Base-by-base conservation (phyloP, 2,113 vertebrate genomes). In the Chinchilla lanigera region DNA sequence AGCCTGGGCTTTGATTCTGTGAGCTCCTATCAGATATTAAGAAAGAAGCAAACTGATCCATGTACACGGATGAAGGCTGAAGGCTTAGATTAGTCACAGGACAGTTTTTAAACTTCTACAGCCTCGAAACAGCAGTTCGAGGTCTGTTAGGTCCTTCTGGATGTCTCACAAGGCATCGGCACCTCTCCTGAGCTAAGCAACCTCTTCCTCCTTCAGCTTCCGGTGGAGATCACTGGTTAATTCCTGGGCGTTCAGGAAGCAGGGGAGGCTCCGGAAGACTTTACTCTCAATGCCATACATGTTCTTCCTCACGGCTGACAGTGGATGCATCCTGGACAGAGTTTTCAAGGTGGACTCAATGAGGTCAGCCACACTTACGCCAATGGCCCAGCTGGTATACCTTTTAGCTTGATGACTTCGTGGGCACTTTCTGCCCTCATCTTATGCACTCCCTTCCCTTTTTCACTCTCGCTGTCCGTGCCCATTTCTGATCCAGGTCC, bases 311-410 rank as follows among this genome's bases (percentile, higher is more conserved):
- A 99, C 99, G 8, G 99, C 99, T 95, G 99, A 99, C 35, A 99
- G 99, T 0, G 99, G 99, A 94, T 99, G 99, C 94, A 99, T 96
- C 58, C 99, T 98, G 97, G 94, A 98, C 86, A 99, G 98, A 97
- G 99, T 99, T 98, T 99, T 99, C 84, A 99, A 58, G 22, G 99
- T 99, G 97, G 99, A 99, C 97, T 99, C 99, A 0, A 99, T 99
- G 77, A 99, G 99, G 90, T 99, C 99, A 19, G 99, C 58, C 58
- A 60, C 58, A 4, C 99, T 99, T 84, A 99, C 95, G 56, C 99
- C 99, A 96, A 99, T 99, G 95, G 99, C 99, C 99, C 99, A 99
- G 99, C 99, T 99, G 61, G 99, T 99, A 97, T 99, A 99, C 5
- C 99, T 99, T 98, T 99, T 47, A 99, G 99, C 97, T 97, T 99